Conservation (phyloP, 2,113 vertebrate species). For the Chlorodrepanis virens region DNA sequence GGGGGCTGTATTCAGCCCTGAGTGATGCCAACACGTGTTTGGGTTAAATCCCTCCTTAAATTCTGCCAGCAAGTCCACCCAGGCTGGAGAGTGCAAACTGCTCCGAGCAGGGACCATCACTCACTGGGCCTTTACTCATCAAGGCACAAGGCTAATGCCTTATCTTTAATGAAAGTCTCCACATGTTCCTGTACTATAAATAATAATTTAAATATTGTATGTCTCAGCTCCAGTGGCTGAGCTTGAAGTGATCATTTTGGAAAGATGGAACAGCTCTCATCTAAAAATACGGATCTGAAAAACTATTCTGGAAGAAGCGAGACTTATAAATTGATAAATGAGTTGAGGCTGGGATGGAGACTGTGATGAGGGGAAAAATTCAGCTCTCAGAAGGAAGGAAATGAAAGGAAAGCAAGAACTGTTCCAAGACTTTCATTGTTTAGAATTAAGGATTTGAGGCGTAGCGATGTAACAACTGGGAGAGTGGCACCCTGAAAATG, state of each 20-base stretch:
- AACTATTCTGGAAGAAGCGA: conserved; percentile 47
- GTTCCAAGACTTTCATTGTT: conserved; percentile 38
- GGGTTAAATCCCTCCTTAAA: not conserved
- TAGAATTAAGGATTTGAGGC: conserved; percentile 43
- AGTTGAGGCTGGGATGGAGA: conserved; percentile 40
- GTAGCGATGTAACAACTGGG: not conserved
- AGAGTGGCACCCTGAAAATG: conserved; percentile 35
- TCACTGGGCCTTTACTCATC: conserved; percentile 22
- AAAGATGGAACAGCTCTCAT: conserved; percentile 58
- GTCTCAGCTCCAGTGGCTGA: conserved; percentile 59
- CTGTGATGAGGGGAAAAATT: conserved; percentile 30
- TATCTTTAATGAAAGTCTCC: conserved; percentile 54
- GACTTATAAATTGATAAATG: conserved; percentile 60
- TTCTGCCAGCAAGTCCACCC: not conserved
- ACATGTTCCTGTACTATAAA: conserved; percentile 64
- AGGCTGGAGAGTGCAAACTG: not conserved
- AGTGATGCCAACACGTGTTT: not conserved
- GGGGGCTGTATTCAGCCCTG: not conserved
- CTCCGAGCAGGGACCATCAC: not conserved
- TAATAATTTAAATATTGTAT: conserved; percentile 71
- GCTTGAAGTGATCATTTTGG: conserved; percentile 67
- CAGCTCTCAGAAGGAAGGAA: conserved; percentile 37
- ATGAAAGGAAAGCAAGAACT: conserved; percentile 2
- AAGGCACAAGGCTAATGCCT: conserved; percentile 34
- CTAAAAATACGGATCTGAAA: conserved; percentile 63